Evolutionary conservation across 2,888 invertebrate genomes (phyloP).

Genomic region (Noctua janthe): DNA sequence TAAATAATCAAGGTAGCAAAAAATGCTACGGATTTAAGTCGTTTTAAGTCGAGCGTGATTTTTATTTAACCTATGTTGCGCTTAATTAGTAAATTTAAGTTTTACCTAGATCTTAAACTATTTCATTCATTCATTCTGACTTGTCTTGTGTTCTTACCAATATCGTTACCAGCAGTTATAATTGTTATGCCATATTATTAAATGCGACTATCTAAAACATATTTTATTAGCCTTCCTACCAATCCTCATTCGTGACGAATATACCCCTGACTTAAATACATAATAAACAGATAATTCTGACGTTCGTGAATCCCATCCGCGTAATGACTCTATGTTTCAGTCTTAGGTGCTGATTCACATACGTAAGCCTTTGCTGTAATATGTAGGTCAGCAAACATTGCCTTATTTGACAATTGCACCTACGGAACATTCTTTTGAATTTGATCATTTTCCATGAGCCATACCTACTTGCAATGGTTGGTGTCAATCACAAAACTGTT

Average conservation of each 20-base stretch:
- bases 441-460: not conserved
- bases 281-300: conserved; percentile 2
- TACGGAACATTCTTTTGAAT: not conserved
- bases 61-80: not conserved
- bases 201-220: not conserved
- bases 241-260: not conserved
- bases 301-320: conserved; percentile 23
- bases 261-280: conserved; percentile 40
- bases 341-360: conserved; percentile 12
- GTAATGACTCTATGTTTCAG: conserved; percentile 14
- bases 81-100: not conserved
- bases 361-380: not conserved
- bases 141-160: not conserved
- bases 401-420: not conserved
- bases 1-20: conserved; percentile 2
- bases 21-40: not conserved
- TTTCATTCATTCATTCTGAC: not conserved
- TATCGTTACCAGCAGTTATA: not conserved
- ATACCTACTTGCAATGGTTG: too few relatives aligned
- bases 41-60: not conserved
- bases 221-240: not conserved
- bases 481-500: not conserved
- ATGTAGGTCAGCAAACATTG: not conserved
- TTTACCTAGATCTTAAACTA: too few relatives aligned
- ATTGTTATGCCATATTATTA: not conserved